A percentile compares a stretch with the other conserved stretches of the same genome.
Evolutionary conservation across 2,888 invertebrate genomes (phyloP).

Genomic region (Leptopilina syphax): DNA sequence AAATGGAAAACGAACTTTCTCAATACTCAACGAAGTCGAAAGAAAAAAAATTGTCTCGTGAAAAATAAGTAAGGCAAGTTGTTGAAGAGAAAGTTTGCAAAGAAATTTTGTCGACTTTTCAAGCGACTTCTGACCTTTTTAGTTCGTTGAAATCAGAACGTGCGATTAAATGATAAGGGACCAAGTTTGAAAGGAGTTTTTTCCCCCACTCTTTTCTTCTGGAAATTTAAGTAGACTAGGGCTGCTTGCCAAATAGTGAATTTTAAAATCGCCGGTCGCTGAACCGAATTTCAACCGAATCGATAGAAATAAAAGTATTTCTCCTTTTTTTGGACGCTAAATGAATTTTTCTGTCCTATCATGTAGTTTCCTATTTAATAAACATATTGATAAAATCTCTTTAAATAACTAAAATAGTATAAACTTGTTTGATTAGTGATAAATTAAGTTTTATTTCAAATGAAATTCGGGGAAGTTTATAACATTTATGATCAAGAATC

Average conservation of each 20-base stretch:
- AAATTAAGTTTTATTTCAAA: no score
- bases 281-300: constrained; percentile 5
- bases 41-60: neutral
- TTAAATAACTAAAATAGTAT: no score
- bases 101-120: constrained; percentile 11
- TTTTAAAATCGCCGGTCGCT: neutral
- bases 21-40: neutral
- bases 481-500: no score
- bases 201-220: neutral
- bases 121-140: constrained; percentile 1
- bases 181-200: constrained; percentile 6
- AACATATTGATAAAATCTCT: no score
- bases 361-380: no score
- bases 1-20: constrained; percentile 3
- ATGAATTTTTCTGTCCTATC: no score
- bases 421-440: no score
- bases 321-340: neutral
- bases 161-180: constrained; percentile 1
- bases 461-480: no score
- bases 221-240: constrained; percentile 28
- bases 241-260: constrained; percentile 31
- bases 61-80: constrained; percentile 1
- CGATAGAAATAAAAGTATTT: constrained; percentile 4
- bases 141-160: constrained; percentile 3
- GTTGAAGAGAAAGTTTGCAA: neutral